Conservation (phyloP, 1,140 invertebrate species). For the Heliconius congener region DNA sequence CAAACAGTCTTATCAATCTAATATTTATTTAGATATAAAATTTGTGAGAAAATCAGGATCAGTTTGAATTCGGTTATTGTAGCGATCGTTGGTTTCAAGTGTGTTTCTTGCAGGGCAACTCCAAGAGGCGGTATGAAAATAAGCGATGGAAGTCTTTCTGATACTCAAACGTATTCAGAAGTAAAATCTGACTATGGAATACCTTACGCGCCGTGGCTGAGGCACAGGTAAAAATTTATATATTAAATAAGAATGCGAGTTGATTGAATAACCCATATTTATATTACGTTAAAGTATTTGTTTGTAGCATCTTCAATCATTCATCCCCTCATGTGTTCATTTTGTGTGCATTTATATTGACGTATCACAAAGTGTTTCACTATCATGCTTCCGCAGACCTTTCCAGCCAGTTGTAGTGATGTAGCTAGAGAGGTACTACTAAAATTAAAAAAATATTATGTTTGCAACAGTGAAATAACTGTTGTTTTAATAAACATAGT, state of each 20-base stretch:
- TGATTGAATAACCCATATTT: conserved; percentile 33
- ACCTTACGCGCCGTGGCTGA: conserved; percentile 86
- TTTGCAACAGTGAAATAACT: no score
- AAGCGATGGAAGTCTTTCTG: conserved; percentile 90
- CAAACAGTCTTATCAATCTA: conserved; percentile 49
- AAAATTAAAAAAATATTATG: no score
- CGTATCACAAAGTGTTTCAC: conserved; percentile 42
- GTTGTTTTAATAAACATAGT: no score
- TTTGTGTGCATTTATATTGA: conserved; percentile 38
- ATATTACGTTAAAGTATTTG: conserved; percentile 32
- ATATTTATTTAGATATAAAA: conserved; percentile 34
- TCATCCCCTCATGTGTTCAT: conserved; percentile 40
- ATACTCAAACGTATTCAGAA: conserved; percentile 86
- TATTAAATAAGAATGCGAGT: conserved; percentile 40
- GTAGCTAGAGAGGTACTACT: background rate
- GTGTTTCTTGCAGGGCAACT: conserved; percentile 70
- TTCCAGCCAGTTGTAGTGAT: conserved; percentile 54
- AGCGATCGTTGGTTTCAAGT: conserved; percentile 21
- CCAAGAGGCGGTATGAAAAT: conserved; percentile 83
- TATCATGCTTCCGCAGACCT: conserved; percentile 56
- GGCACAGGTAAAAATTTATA: conserved; percentile 82
- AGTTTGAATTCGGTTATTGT: conserved; percentile 34
- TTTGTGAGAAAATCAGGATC: conserved; percentile 44
- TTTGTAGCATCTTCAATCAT: conserved; percentile 42
- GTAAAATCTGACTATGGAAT: conserved; percentile 85